These are phyloP conservation scores for Antechinus stuartii DNA, from an alignment of 2,113 vertebrate genomes.

Conservation along the genomic window DNA sequence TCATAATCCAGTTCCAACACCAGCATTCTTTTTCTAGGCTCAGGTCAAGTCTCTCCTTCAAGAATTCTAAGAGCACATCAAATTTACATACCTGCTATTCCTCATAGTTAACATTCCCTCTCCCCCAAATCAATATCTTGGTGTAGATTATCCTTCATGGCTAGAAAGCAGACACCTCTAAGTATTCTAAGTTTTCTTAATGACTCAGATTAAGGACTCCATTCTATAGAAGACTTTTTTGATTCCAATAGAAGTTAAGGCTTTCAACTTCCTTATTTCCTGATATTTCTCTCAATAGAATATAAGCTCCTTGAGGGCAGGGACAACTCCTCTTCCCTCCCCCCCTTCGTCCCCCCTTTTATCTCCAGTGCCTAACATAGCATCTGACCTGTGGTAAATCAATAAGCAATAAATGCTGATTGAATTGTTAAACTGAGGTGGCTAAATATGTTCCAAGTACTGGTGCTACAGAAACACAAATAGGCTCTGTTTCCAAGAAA, in stretches of 20 bases:
- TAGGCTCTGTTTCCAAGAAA: not conserved
- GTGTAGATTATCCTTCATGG: not conserved
- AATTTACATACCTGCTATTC: not conserved
- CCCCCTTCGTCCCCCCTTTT: not conserved
- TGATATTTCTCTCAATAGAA: not conserved
- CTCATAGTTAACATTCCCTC: not conserved
- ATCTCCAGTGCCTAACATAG: not conserved
- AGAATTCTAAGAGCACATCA: not conserved
- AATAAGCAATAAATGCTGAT: not conserved
- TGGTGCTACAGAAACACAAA: not conserved
- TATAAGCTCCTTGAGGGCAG: not conserved
- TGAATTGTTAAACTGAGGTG: not conserved
- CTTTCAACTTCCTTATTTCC: not conserved
- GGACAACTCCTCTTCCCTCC: not conserved
- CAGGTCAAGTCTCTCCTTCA: not conserved
- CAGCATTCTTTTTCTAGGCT: not conserved
- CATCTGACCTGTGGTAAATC: not conserved
- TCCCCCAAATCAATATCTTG: not conserved
- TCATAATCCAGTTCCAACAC: not conserved
- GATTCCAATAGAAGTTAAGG: not conserved
- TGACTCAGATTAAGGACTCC: not conserved
- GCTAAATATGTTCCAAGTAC: not conserved
- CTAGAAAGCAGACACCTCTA: not conserved
- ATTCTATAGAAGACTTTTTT: not conserved
- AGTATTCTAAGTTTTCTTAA: not conserved